Percentiles rank a stretch among this genome's conserved stretches.
These are phyloP conservation scores for Trichosurus vulpecula DNA, from an alignment of 2,797 vertebrate species.

Conservation along the genomic window DNA sequence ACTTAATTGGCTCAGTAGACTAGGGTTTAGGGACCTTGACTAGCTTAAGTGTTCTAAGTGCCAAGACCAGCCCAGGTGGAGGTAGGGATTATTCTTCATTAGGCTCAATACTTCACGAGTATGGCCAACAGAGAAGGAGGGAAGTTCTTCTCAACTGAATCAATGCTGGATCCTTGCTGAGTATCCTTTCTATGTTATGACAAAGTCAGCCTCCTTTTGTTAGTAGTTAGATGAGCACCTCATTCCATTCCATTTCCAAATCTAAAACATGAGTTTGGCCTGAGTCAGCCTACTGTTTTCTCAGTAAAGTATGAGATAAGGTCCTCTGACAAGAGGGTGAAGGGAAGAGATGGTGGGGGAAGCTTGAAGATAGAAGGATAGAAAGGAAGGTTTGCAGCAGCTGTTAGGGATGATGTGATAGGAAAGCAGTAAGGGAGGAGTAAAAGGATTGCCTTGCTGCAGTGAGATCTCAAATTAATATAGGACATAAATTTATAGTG, in stretches of 20 bases:
- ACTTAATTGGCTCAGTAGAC: background rate
- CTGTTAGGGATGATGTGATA: background rate
- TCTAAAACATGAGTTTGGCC: background rate
- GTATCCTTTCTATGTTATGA: background rate
- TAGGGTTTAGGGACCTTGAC: background rate
- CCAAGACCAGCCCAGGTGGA: background rate
- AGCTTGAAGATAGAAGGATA: background rate
- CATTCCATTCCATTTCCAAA: background rate
- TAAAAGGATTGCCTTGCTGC: background rate
- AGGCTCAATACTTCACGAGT: background rate
- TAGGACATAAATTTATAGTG: no score
- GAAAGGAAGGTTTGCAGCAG: background rate
- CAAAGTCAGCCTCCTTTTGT: background rate
- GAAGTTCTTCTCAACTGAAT: background rate
- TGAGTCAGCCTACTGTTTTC: background rate
- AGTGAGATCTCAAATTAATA: background rate
- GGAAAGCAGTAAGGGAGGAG: background rate
- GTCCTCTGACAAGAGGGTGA: background rate
- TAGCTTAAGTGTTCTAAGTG: background rate
- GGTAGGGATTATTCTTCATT: background rate
- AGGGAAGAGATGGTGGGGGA: background rate
- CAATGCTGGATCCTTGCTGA: background rate
- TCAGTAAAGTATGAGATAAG: background rate
- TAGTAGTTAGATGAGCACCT: background rate
- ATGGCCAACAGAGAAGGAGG: background rate